These are phyloP conservation scores for Indicator indicator DNA, from an alignment of 2,113 vertebrate species.

Conservation along the genomic window DNA sequence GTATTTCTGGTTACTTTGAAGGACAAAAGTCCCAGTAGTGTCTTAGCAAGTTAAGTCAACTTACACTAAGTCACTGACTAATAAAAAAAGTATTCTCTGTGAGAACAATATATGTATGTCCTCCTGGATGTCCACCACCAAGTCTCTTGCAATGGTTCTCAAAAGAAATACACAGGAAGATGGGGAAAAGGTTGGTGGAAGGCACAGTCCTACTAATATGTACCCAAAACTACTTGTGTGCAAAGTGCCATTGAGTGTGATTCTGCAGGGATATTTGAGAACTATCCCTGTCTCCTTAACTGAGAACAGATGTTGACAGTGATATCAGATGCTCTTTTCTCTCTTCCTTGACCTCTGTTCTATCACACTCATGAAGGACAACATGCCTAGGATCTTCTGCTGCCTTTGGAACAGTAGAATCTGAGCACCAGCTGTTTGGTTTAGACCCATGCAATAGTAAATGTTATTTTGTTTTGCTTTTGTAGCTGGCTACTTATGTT, in stretches of 20 bases:
- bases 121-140: not conserved
- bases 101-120: not conserved
- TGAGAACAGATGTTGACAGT: not conserved
- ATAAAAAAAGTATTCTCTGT: not conserved
- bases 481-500: not conserved
- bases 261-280: not conserved
- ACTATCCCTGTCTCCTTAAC: not conserved
- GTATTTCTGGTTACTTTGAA: constrained; percentile 24
- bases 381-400: not conserved
- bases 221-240: not conserved
- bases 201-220: not conserved
- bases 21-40: not conserved
- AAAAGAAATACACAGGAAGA: not conserved
- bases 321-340: not conserved
- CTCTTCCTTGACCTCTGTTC: not conserved
- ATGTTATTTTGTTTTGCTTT: not conserved
- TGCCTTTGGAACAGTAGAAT: not conserved
- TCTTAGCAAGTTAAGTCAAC: not conserved
- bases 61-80: not conserved
- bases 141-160: not conserved
- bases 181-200: not conserved
- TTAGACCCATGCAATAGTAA: not conserved
- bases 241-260: not conserved
- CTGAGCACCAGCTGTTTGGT: not conserved
- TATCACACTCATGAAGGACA: not conserved